Conservation (phyloP, 1,140 invertebrate genomes). For the Pachyrhynchus sulphureomaculatus region DNA sequence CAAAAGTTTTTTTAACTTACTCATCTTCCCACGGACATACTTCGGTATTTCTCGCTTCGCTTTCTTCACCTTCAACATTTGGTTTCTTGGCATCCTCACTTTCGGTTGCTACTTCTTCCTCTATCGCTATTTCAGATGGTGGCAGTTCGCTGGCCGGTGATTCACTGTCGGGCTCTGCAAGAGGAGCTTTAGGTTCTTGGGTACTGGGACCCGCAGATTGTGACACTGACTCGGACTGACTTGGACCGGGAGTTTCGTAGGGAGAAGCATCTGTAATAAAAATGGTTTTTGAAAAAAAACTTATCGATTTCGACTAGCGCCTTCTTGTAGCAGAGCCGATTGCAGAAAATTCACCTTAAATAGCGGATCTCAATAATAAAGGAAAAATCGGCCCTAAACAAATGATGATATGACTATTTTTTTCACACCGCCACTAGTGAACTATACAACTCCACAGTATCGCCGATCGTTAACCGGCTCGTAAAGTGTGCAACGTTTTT, state of each 20-base stretch:
- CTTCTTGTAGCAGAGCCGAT: too few relatives aligned
- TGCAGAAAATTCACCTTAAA: too few relatives aligned
- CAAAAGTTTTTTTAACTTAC: conserved; percentile 61
- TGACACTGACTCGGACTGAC: conserved; percentile 15
- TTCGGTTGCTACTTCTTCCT: conserved; percentile 24
- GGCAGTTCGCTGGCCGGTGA: conserved; percentile 57
- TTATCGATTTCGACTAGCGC: too few relatives aligned
- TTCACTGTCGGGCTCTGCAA: conserved; percentile 65
- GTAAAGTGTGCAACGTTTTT: too few relatives aligned
- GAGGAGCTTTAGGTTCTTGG: conserved; percentile 55
- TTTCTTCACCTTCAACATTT: conserved; percentile 38
- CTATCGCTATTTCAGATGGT: conserved; percentile 36
- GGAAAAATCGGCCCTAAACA: too few relatives aligned
- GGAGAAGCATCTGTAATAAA: neutral
- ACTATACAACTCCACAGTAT: too few relatives aligned
- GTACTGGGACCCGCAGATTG: neutral
- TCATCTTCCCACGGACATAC: conserved; percentile 88
- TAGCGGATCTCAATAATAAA: too few relatives aligned
- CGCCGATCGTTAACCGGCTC: too few relatives aligned
- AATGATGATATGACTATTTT: too few relatives aligned
- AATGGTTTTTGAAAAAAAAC: too few relatives aligned
- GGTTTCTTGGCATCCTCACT: conserved; percentile 40
- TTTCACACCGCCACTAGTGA: too few relatives aligned
- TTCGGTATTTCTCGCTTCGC: conserved; percentile 66
- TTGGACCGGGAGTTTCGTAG: conserved; percentile 2